Evolutionary conservation across 2,888 invertebrate species (phyloP).

Genomic region (Parthenolecanium corni): DNA sequence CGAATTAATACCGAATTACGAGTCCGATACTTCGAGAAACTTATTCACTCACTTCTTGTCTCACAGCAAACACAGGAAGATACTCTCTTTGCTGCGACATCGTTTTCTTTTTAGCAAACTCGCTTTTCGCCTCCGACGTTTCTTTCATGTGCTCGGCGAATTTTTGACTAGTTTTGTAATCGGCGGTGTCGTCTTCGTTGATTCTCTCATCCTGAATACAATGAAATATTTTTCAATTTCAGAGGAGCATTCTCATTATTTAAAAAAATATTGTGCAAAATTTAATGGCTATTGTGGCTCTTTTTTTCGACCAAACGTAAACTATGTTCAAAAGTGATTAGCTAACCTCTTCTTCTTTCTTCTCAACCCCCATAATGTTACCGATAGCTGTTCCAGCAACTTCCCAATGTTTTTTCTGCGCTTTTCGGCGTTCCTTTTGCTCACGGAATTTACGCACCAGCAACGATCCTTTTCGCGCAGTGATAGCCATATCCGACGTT

Average conservation of each 20-base stretch:
- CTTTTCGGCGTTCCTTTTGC: slow-evolving; percentile 90
- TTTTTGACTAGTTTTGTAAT: slow-evolving; percentile 87
- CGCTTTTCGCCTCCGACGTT: slow-evolving; percentile 52
- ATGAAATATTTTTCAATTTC: neutral
- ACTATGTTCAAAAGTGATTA: no score
- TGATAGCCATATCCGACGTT: slow-evolving; percentile 93
- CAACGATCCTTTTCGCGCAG: slow-evolving; percentile 85
- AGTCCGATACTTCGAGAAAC: neutral
- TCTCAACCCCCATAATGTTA: slow-evolving; percentile 88
- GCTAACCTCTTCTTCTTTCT: slow-evolving; percentile 53
- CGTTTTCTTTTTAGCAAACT: slow-evolving; percentile 76
- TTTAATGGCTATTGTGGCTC: neutral
- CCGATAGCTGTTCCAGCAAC: slow-evolving; percentile 90
- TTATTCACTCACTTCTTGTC: slow-evolving; percentile 55
- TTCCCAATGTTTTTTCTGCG: slow-evolving; percentile 99
- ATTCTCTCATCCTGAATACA: slow-evolving; percentile 41
- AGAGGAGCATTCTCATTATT: neutral
- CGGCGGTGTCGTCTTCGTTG: slow-evolving; percentile 60
- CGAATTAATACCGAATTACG: neutral
- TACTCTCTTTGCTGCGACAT: slow-evolving; percentile 78
- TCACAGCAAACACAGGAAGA: slow-evolving; percentile 88
- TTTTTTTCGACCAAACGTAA: no score
- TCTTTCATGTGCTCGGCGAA: slow-evolving; percentile 86
- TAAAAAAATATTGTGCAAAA: slow-evolving; percentile 4
- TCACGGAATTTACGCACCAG: slow-evolving; percentile 84